Percentiles rank a stretch among this genome's conserved stretches.
These are phyloP conservation scores for Alfaro cultratus DNA, from an alignment of 2,797 vertebrate species.

Conservation along the genomic window DNA sequence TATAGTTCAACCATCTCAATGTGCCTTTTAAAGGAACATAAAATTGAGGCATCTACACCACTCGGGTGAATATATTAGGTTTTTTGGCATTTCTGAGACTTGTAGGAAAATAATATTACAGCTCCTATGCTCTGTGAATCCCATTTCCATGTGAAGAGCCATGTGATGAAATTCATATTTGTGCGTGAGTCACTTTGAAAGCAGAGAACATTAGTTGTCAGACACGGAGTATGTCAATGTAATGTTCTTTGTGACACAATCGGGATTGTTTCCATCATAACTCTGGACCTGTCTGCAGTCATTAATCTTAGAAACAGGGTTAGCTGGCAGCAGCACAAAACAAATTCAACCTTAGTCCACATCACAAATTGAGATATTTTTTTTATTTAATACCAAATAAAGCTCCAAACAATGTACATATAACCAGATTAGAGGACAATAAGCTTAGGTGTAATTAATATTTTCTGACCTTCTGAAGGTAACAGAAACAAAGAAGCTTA, in stretches of 20 bases:
- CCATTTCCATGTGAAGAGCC: slow-evolving; percentile 56
- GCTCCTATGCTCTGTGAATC: slow-evolving; percentile 29
- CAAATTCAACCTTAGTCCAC: slow-evolving; percentile 69
- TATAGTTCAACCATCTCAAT: slow-evolving; percentile 11
- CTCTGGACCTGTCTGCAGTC: slow-evolving; percentile 81
- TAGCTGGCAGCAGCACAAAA: slow-evolving; percentile 63
- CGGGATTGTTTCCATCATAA: slow-evolving; percentile 81
- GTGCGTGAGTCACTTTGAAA: slow-evolving; percentile 71
- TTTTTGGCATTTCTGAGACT: slow-evolving; percentile 9
- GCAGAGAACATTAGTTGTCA: slow-evolving; percentile 81
- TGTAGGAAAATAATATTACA: slow-evolving; percentile 16
- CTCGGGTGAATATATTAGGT: not conserved
- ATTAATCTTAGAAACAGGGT: slow-evolving; percentile 78
- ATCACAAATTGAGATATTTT: slow-evolving; percentile 79
- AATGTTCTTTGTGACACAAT: slow-evolving; percentile 84
- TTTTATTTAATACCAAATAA: slow-evolving; percentile 63
- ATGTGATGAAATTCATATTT: slow-evolving; percentile 66
- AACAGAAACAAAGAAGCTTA: slow-evolving; percentile 11
- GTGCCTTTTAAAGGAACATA: slow-evolving; percentile 1
- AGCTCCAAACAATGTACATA: slow-evolving; percentile 43
- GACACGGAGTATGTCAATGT: slow-evolving; percentile 77
- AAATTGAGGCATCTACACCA: not conserved
- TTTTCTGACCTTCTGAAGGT: slow-evolving; percentile 18
- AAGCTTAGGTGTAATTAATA: slow-evolving; percentile 12
- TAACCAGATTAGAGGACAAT: slow-evolving; percentile 24